A percentile compares a stretch with the other conserved stretches of the same genome.
phyloP scores from a whole-genome alignment of 2,113 vertebrate genomes.

The Leucopsar rothschildi region DNA sequence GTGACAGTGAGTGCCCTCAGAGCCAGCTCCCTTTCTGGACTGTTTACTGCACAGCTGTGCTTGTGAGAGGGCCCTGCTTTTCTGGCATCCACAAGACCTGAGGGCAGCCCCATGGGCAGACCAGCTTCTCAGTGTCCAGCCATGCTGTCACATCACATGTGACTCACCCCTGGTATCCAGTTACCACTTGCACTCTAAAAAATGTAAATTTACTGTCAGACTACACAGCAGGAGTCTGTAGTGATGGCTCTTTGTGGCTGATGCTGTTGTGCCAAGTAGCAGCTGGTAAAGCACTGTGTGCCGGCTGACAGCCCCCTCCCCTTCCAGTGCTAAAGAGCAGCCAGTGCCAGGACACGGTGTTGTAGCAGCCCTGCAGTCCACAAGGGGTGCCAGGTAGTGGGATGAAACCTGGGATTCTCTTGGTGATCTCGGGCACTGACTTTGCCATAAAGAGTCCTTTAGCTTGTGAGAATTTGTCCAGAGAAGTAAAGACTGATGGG shows the following conservation, averaged over 20 bases:
- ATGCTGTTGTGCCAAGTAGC: not conserved
- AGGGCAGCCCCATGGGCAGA: not conserved
- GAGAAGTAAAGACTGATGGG: not conserved
- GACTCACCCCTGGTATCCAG: not conserved
- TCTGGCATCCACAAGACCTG: not conserved
- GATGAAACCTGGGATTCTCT: not conserved
- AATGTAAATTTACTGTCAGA: not conserved
- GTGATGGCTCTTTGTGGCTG: not conserved
- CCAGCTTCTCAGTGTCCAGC: not conserved
- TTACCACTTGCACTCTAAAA: not conserved
- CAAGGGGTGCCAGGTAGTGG: no score
- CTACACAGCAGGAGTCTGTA: fast-evolving
- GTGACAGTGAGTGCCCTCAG: not conserved
- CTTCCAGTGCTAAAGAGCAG: not conserved
- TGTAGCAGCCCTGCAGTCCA: not conserved
- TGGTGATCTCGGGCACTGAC: not conserved
- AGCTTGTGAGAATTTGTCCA: not conserved
- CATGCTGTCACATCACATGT: not conserved
- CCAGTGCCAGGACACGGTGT: not conserved
- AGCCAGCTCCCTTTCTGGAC: not conserved
- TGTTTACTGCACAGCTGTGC: not conserved
- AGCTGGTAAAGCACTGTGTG: not conserved
- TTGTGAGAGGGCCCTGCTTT: not conserved
- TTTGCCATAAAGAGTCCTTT: not conserved
- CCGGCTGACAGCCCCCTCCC: not conserved